These are phyloP conservation scores for Apogon talboti DNA, from an alignment of 2,797 vertebrate genomes.

Conservation along the genomic window DNA sequence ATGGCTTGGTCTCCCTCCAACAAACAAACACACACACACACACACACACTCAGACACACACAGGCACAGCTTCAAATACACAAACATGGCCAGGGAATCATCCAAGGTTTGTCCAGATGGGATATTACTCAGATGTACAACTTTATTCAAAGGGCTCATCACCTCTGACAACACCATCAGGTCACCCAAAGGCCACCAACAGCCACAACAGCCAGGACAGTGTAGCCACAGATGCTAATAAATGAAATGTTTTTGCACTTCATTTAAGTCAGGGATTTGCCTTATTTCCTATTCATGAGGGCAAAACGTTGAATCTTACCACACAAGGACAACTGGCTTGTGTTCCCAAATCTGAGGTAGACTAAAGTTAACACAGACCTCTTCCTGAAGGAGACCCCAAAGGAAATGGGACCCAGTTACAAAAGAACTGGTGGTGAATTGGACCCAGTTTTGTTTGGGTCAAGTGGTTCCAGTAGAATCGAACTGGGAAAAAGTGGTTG, in stretches of 20 bases:
- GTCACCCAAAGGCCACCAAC: constrained; percentile 75
- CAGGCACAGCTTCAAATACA: constrained; percentile 59
- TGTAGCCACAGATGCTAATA: constrained; percentile 31
- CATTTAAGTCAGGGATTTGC: constrained; percentile 28
- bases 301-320: constrained; percentile 26
- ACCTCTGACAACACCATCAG: constrained; percentile 64
- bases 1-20: constrained; percentile 72
- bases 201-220: constrained; percentile 48
- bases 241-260: constrained; percentile 18
- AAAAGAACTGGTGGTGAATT: constrained; percentile 12
- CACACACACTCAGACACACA: constrained; percentile 46
- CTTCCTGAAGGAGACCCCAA: neutral
- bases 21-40: constrained; percentile 18
- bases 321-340: constrained; percentile 29
- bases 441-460: constrained; percentile 25
- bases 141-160: constrained; percentile 69
- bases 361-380: constrained; percentile 14
- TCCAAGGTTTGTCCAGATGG: constrained; percentile 67
- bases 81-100: constrained; percentile 55
- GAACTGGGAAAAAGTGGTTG: constrained; percentile 13
- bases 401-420: constrained; percentile 21
- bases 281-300: constrained; percentile 46
- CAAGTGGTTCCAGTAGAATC: neutral
- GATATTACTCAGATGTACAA: constrained; percentile 76
- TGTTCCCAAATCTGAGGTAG: constrained; percentile 23